Evolutionary conservation across 2,797 vertebrate species (phyloP).

Genomic region (Meriones psammophilus): DNA sequence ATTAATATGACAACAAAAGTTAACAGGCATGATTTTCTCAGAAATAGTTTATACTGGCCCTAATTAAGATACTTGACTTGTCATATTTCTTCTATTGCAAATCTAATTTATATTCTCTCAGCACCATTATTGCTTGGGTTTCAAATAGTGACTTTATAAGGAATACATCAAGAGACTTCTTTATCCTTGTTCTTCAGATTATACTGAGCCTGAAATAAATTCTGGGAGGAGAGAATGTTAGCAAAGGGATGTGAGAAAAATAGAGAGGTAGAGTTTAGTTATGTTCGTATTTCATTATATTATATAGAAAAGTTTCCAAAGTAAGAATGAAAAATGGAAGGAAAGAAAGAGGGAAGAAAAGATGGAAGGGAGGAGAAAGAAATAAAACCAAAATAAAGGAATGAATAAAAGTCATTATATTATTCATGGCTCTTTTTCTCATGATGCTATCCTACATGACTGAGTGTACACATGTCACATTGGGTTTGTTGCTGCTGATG

Average conservation of each 20-base stretch:
- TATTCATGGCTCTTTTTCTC: neutral
- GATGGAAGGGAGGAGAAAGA: neutral
- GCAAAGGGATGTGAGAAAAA: neutral
- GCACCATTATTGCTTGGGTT: neutral
- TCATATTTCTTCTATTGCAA: neutral
- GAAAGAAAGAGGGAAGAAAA: neutral
- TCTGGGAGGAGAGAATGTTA: neutral
- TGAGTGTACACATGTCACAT: neutral
- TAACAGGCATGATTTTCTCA: neutral
- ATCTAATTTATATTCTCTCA: neutral
- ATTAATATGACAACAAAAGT: neutral
- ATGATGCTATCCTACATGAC: no score
- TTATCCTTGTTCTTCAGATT: neutral
- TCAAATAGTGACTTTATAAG: neutral
- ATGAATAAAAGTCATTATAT: neutral
- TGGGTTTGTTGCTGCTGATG: neutral
- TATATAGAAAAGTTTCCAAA: neutral
- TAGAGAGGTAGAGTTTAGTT: no score
- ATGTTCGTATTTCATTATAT: neutral
- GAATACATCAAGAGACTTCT: accelerated
- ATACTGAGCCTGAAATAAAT: neutral
- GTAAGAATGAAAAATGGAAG: neutral
- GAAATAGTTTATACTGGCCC: neutral
- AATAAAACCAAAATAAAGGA: no score
- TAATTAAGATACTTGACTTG: no score